Percentiles rank a stretch among this genome's conserved stretches.
These are phyloP conservation scores for Corynorhinus townsendii DNA, from an alignment of 2,113 vertebrate species.

Conservation along the genomic window DNA sequence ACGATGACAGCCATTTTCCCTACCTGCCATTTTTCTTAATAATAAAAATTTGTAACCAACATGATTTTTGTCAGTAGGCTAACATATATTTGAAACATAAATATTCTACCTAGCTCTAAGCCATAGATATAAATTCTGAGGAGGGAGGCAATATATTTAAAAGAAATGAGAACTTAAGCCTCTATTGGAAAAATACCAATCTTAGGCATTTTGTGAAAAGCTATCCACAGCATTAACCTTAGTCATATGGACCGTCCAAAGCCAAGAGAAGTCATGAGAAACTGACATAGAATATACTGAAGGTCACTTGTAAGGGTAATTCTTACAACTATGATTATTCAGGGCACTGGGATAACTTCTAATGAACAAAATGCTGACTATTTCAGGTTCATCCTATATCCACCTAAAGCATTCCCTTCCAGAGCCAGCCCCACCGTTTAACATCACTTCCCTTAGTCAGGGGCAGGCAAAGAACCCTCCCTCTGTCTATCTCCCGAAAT, in stretches of 20 bases:
- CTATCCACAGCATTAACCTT: not conserved
- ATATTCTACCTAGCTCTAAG: not conserved
- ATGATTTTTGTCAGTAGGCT: not conserved
- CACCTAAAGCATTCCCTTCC: not conserved
- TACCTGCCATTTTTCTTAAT: not conserved
- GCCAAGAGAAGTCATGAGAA: not conserved
- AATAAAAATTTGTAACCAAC: not conserved
- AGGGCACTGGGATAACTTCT: rapidly evolving
- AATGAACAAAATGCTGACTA: not conserved
- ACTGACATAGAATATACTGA: too few species aligned
- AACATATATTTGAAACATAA: not conserved
- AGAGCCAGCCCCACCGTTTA: not conserved
- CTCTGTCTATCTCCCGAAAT: not conserved
- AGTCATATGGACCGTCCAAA: not conserved
- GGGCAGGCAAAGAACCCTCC: not conserved
- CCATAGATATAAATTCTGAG: not conserved
- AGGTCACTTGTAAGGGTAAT: not conserved
- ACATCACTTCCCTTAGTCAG: rapidly evolving
- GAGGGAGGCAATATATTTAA: not conserved
- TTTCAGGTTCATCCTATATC: not conserved
- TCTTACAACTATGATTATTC: rapidly evolving
- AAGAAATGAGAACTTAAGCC: not conserved
- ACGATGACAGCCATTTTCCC: not conserved
- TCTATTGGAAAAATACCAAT: not conserved
- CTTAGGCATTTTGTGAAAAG: not conserved